Evolutionary conservation across 2,888 invertebrate species (phyloP).

Genomic region (Torymus texanus): DNA sequence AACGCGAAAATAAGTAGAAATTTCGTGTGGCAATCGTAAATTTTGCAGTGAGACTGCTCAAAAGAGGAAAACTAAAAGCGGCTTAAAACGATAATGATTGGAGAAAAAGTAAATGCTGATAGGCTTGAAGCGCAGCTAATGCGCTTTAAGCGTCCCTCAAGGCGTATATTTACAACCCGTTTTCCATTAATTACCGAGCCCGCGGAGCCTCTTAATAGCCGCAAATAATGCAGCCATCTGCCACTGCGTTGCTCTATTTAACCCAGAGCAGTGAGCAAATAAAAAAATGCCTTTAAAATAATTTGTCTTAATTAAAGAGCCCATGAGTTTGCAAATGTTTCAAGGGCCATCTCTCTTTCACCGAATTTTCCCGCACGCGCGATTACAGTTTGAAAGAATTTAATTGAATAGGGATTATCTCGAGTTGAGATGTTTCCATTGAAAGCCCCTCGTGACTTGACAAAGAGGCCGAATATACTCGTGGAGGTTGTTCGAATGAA

Average conservation of each 20-base stretch:
- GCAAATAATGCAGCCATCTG: slow-evolving; percentile 39
- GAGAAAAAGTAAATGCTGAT: slow-evolving; percentile 7
- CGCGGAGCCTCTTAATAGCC: slow-evolving; percentile 13
- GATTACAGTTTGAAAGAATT: too few species aligned
- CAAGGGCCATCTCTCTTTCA: too few species aligned
- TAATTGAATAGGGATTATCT: too few species aligned
- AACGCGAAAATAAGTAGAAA: too few species aligned
- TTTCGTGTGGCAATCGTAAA: neutral
- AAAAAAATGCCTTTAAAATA: slow-evolving; percentile 15
- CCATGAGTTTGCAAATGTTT: too few species aligned
- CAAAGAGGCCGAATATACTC: neutral
- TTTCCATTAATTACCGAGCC: slow-evolving; percentile 19
- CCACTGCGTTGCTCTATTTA: neutral
- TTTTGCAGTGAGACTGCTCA: slow-evolving; percentile 14
- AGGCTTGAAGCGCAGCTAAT: slow-evolving; percentile 29
- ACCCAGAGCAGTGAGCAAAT: slow-evolving; percentile 31
- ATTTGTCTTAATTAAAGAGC: too few species aligned
- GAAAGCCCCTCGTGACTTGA: neutral
- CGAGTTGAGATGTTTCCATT: too few species aligned
- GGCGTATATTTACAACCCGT: slow-evolving; percentile 31
- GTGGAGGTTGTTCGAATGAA: slow-evolving; percentile 21
- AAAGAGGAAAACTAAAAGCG: neutral
- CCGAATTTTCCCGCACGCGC: too few species aligned
- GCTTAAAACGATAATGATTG: neutral
- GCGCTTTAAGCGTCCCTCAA: slow-evolving; percentile 18